Evolutionary conservation across 1,140 invertebrate genomes (phyloP).

Genomic region (Ptiloglossa arizonensis): DNA sequence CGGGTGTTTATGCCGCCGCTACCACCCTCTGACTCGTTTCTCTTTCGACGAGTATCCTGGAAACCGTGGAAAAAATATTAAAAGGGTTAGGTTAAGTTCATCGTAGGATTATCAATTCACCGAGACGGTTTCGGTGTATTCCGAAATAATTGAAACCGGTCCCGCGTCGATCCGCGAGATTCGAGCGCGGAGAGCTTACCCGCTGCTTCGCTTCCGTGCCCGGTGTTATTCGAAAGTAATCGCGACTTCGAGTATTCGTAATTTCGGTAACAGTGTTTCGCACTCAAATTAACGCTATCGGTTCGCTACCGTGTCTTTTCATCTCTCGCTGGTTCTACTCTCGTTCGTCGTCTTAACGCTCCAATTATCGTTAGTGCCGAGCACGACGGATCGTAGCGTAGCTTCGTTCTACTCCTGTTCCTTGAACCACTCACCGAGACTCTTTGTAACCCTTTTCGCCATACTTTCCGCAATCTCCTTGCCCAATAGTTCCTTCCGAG

Average conservation of each 20-base stretch:
- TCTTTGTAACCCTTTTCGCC: slow-evolving; percentile 50
- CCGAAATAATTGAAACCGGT: slow-evolving; percentile 27
- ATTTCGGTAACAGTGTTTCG: neutral
- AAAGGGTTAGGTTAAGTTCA: slow-evolving; percentile 34
- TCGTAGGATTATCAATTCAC: slow-evolving; percentile 39
- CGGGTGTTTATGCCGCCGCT: slow-evolving; percentile 57
- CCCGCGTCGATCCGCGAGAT: neutral
- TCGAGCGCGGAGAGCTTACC: too few relatives aligned
- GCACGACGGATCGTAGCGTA: slow-evolving; percentile 75
- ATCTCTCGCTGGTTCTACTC: slow-evolving; percentile 32
- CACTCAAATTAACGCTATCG: slow-evolving; percentile 32
- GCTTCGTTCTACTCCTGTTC: slow-evolving; percentile 51
- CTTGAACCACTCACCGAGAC: slow-evolving; percentile 50
- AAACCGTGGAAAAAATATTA: slow-evolving; percentile 28
- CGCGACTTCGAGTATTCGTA: neutral
- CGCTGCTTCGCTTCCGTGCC: too few relatives aligned
- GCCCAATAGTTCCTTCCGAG: slow-evolving; percentile 62
- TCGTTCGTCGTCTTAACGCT: slow-evolving; percentile 73
- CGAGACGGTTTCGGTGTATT: neutral
- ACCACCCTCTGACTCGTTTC: slow-evolving; percentile 24
- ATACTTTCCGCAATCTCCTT: slow-evolving; percentile 61
- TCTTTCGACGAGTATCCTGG: slow-evolving; percentile 18
- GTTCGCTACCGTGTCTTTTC: slow-evolving; percentile 29
- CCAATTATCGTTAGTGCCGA: slow-evolving; percentile 78
- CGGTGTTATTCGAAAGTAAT: neutral